phyloP scores from a whole-genome alignment of 2,888 invertebrate species.

The Drosophila sordidapex region DNA sequence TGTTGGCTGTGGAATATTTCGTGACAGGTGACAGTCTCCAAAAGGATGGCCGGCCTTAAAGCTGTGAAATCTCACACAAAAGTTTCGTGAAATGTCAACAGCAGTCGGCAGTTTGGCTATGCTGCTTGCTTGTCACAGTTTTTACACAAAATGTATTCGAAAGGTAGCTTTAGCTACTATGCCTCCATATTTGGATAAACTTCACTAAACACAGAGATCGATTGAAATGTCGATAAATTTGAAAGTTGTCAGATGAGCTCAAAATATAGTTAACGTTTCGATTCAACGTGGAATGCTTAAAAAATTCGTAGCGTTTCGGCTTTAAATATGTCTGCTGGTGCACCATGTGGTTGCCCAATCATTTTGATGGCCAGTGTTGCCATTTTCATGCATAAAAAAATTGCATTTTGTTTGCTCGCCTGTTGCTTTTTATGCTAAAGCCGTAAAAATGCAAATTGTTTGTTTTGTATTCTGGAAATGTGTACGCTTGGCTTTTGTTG shows the following conservation, averaged over 20 bases:
- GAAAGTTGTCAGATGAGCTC: background rate
- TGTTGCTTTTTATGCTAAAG: constrained; percentile 44
- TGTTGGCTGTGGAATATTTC: constrained; percentile 13
- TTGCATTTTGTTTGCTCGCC: constrained; percentile 27
- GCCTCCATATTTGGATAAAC: background rate
- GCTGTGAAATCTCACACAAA: constrained; percentile 58
- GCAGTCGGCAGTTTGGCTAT: constrained; percentile 40
- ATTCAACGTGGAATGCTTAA: background rate
- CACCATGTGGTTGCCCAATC: constrained; percentile 2
- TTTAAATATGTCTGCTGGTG: background rate
- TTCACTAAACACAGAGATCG: background rate
- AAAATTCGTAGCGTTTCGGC: background rate
- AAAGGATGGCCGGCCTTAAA: constrained; percentile 13
- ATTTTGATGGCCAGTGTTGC: constrained; percentile 8
- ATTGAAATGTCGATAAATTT: background rate
- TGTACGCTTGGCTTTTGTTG: constrained; percentile 46
- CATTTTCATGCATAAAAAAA: constrained; percentile 29
- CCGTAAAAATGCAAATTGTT: constrained; percentile 47
- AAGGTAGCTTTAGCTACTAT: background rate
- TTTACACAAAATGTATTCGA: background rate
- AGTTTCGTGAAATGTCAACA: constrained; percentile 66
- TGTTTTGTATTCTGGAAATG: constrained; percentile 35
- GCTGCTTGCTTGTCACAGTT: constrained; percentile 14
- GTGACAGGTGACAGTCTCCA: constrained; percentile 56
- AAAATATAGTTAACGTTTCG: background rate